phyloP scores from a whole-genome alignment of 1,140 invertebrate genomes.

The Anthonomus grandis region DNA sequence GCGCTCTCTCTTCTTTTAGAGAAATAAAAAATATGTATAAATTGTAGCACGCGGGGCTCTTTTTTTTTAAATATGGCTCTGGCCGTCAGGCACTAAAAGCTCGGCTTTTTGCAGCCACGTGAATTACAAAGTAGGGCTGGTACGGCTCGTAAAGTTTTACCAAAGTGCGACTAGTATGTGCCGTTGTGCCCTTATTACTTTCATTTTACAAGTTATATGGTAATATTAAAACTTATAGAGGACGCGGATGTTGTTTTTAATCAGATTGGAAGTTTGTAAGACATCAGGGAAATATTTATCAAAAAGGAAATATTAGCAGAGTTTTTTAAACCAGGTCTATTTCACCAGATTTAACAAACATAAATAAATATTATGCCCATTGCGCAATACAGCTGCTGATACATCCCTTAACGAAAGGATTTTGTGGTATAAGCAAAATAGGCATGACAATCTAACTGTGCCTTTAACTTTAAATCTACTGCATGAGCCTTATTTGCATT shows the following conservation, averaged over 20 bases:
- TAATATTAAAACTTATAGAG: slow-evolving; percentile 1
- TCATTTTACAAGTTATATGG: slow-evolving; percentile 3
- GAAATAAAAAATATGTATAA: slow-evolving; percentile 19
- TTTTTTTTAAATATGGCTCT: slow-evolving; percentile 16
- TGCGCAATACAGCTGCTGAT: too few species aligned
- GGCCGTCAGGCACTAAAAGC: slow-evolving; percentile 11
- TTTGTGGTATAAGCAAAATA: too few species aligned
- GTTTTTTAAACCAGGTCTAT: neutral
- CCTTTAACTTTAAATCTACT: too few species aligned
- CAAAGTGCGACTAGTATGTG: neutral
- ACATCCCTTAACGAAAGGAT: too few species aligned
- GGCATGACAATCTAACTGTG: too few species aligned
- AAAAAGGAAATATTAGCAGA: neutral
- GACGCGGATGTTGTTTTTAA: neutral
- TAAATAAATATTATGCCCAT: too few species aligned
- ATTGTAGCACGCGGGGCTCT: slow-evolving; percentile 2
- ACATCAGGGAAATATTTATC: neutral
- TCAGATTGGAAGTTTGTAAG: slow-evolving; percentile 8
- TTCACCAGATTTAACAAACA: neutral
- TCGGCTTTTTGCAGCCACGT: slow-evolving; percentile 13
- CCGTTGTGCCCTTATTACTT: slow-evolving; percentile 8
- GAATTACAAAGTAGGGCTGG: slow-evolving; percentile 18
- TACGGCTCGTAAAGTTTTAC: slow-evolving; percentile 3
- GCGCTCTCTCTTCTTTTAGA: slow-evolving; percentile 4
- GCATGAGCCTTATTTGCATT: too few species aligned